Evolutionary conservation across 2,888 invertebrate genomes (phyloP), one percentile per base, ranked within the genome.

Genomic region (Drosophila diplacantha): DNA sequence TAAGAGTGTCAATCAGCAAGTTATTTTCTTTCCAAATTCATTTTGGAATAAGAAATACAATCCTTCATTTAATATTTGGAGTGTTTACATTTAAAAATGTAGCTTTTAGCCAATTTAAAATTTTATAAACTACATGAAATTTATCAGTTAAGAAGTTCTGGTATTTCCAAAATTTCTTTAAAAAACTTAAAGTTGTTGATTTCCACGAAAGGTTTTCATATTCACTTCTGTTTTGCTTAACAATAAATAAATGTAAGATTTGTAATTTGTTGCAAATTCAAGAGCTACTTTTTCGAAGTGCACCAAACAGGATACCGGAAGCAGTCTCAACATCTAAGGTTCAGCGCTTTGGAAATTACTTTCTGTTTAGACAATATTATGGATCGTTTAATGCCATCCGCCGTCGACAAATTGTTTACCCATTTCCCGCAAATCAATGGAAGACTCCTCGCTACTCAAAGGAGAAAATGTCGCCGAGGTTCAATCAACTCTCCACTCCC

Each of bases 351-450:
- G 64, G 53, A 65, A 76, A 81, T 78, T 68, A 62, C 56, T 64
- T 60, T 61, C 64, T 72, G 79, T 78, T 78, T 83, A 78, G 75
- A 75, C 80, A 79, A 83, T 70, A 81, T 79, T 79, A 73, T 73
- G 81, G 52, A 78, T 67, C 69, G 74, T 65, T 68, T 62, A 53
- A 69, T 41, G 67, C 53, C 46, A 35, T 32, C 26, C 49, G 63
- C 63, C 54, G 75, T 66, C 80, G 78, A 73, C 79, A 78, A 78
- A 79, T 83, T 74, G 73, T 65, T 53, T 47, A 66, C 67, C 55
- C 69, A 57, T 74, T 72, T 77, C 24, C 24, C 72, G 62, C 71
- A 74, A 83, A 78, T 74, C 83, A 77, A 81, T 83, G 68, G 29
- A 62, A 11, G 63, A 9, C n/a, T 35, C 41, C 53, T 37, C 11